Conservation (phyloP, 2,797 vertebrate species). For the Pseudochromis fuscus region DNA sequence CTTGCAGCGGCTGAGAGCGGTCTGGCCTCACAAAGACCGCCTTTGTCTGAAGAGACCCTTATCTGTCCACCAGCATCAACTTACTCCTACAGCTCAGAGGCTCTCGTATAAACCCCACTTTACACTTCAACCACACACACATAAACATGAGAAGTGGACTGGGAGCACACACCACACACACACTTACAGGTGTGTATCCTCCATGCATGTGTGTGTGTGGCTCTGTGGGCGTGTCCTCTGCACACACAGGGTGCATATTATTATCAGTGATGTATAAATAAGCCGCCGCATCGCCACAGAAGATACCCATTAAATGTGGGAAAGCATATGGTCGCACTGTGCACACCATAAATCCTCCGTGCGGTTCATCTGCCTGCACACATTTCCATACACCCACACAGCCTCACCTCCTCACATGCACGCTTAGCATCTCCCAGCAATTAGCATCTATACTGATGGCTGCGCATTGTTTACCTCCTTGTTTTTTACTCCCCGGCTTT, state of each 20-base stretch:
- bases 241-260: constrained; percentile 27
- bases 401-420: constrained; percentile 54
- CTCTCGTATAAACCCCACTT: constrained; percentile 60
- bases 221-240: neutral
- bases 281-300: constrained; percentile 11
- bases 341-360: constrained; percentile 59
- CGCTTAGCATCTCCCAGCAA: constrained; percentile 52
- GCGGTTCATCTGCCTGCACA: constrained; percentile 62
- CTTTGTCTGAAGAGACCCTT: constrained; percentile 69
- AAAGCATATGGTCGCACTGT: constrained; percentile 68
- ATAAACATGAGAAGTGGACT: constrained; percentile 12
- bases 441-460: constrained; percentile 56
- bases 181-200: constrained; percentile 13
- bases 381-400: constrained; percentile 77
- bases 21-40: constrained; percentile 52
- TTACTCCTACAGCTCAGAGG: constrained; percentile 56
- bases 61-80: constrained; percentile 68
- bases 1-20: constrained; percentile 61
- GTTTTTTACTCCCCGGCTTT: constrained; percentile 35
- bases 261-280: constrained; percentile 47
- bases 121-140: constrained; percentile 62
- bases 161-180: neutral
- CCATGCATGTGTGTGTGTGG: no score
- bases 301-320: constrained; percentile 39
- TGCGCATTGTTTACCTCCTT: constrained; percentile 40